Conservation (phyloP, 2,888 invertebrate genomes). For the Nesidiocoris tenuis region DNA sequence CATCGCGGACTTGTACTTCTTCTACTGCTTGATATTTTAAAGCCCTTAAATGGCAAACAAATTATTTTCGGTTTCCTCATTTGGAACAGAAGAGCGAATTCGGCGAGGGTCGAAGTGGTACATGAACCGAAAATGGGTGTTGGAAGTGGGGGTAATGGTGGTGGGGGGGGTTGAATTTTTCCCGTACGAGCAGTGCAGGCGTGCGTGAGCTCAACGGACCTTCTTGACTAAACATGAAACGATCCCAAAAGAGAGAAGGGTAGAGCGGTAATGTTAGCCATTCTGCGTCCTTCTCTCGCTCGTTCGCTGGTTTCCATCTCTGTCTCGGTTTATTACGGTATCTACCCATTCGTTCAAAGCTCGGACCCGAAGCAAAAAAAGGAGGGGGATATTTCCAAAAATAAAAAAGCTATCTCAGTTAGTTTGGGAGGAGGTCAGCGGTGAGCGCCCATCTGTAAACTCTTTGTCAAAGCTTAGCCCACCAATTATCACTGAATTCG, state of each 20-base stretch:
- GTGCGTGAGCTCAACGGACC: too few species aligned
- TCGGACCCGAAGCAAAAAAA: background rate
- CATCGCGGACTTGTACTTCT: too few species aligned
- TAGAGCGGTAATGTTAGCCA: background rate
- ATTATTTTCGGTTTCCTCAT: too few species aligned
- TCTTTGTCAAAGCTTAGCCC: constrained; percentile 28
- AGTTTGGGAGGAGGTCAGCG: constrained; percentile 23
- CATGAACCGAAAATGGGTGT: too few species aligned
- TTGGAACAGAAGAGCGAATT: too few species aligned
- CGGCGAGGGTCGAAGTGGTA: too few species aligned
- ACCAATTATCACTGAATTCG: constrained; percentile 32
- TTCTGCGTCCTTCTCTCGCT: background rate
- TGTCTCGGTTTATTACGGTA: background rate
- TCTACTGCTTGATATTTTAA: too few species aligned
- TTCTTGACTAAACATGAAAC: constrained; percentile 31
- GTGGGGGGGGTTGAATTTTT: background rate
- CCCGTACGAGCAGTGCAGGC: too few species aligned
- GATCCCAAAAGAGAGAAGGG: constrained; percentile 4
- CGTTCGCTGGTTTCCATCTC: background rate
- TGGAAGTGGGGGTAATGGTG: too few species aligned
- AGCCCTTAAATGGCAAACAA: too few species aligned
- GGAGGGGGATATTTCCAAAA: background rate
- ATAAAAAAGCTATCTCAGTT: constrained; percentile 20
- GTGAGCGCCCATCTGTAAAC: constrained; percentile 33
- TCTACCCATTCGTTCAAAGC: background rate